Evolutionary conservation across 2,797 vertebrate genomes (phyloP).

Genomic region (Megaceryle alcyon): DNA sequence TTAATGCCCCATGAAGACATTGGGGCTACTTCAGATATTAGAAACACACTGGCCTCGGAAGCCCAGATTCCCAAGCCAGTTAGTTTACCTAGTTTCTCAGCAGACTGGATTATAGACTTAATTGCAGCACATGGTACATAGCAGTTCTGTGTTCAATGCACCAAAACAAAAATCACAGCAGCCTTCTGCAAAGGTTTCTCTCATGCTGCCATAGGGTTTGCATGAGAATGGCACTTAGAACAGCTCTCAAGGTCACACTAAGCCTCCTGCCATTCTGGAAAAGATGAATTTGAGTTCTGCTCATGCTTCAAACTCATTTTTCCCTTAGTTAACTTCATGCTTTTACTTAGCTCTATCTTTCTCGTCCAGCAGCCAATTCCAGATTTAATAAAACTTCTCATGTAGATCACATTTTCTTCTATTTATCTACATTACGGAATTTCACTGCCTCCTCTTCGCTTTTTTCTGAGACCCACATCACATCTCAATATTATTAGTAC

Average conservation of each 20-base stretch:
- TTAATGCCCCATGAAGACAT: rapidly evolving
- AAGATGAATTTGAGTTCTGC: slow-evolving; percentile 46
- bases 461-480: background rate
- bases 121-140: rapidly evolving
- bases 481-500: background rate
- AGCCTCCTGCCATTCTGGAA: background rate
- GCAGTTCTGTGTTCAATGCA: background rate
- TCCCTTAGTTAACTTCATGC: slow-evolving; percentile 61
- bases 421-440: slow-evolving; percentile 1
- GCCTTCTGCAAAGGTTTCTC: background rate
- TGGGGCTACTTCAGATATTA: rapidly evolving
- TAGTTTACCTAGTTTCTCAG: background rate
- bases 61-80: rapidly evolving
- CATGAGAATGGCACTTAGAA: background rate
- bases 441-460: background rate
- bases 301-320: slow-evolving; percentile 51
- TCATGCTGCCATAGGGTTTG: rapidly evolving
- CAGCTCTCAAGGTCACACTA: slow-evolving; percentile 46
- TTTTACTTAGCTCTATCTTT: slow-evolving; percentile 61
- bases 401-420: slow-evolving; percentile 27
- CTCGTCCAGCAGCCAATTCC: slow-evolving; percentile 11
- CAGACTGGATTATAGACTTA: background rate
- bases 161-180: background rate
- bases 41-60: background rate
- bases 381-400: slow-evolving; percentile 45